Percentiles rank a stretch among this genome's conserved stretches.
Conservation (phyloP, 1,140 invertebrate genomes). For the Lordiphosa clarofinis region DNA sequence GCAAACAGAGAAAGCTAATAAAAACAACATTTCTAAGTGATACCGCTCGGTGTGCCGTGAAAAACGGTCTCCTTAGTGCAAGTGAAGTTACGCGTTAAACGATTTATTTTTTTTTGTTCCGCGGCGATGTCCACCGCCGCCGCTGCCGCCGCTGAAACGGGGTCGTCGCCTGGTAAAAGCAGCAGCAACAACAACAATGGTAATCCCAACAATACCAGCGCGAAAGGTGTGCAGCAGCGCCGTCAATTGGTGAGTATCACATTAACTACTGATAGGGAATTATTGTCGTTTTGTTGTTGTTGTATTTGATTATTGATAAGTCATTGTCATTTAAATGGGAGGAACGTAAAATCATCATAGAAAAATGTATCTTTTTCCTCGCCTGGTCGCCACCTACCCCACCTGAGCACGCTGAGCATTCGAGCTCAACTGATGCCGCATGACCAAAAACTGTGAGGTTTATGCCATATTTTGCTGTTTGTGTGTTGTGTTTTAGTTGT, state of each 20-base stretch:
- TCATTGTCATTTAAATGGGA: slow-evolving; percentile 32
- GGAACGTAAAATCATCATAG: slow-evolving; percentile 65
- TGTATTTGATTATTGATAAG: slow-evolving; percentile 20
- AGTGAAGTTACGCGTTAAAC: slow-evolving; percentile 40
- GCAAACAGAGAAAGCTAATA: slow-evolving; percentile 21
- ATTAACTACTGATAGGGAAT: slow-evolving; percentile 13
- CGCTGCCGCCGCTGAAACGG: slow-evolving; percentile 75
- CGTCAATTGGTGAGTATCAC: slow-evolving; percentile 76
- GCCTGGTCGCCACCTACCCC: too few species aligned
- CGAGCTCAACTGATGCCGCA: slow-evolving; percentile 68
- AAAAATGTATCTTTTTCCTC: slow-evolving; percentile 16
- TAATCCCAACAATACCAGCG: slow-evolving; percentile 60
- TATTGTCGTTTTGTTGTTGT: neutral
- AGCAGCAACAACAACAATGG: slow-evolving; percentile 52
- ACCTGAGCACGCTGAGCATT: slow-evolving; percentile 62
- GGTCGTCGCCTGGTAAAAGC: slow-evolving; percentile 79
- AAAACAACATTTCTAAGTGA: slow-evolving; percentile 6
- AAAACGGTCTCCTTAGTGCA: slow-evolving; percentile 11
- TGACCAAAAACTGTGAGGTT: slow-evolving; percentile 66
- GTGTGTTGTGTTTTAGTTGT: slow-evolving; percentile 25
- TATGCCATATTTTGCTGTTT: slow-evolving; percentile 67
- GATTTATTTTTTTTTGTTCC: slow-evolving; percentile 19
- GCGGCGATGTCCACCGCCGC: slow-evolving; percentile 77
- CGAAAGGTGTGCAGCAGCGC: slow-evolving; percentile 76
- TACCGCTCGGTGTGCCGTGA: neutral